A percentile compares a stretch with the other conserved stretches of the same genome.
Conservation (phyloP, 2,888 invertebrate genomes). For the Drepana falcataria region DNA sequence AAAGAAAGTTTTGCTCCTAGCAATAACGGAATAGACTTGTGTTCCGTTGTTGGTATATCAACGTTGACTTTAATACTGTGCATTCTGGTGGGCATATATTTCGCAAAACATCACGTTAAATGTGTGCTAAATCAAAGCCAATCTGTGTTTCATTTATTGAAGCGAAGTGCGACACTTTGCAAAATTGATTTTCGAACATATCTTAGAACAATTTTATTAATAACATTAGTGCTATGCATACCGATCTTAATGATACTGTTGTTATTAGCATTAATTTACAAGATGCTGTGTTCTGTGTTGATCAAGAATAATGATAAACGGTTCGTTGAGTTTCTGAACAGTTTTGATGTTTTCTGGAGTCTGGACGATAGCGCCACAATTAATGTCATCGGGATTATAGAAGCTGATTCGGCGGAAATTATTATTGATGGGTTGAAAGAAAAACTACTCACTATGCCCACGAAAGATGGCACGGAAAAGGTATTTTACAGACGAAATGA, state of each 20-base stretch:
- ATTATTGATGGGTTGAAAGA: constrained; percentile 35
- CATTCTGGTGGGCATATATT: neutral
- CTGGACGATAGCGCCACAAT: constrained; percentile 67
- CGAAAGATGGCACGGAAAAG: constrained; percentile 40
- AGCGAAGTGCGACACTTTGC: neutral
- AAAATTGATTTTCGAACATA: constrained; percentile 13
- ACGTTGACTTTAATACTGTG: constrained; percentile 9
- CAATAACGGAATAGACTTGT: constrained; percentile 20
- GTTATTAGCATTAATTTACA: constrained; percentile 33
- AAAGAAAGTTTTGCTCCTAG: constrained; percentile 8
- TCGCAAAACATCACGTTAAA: neutral
- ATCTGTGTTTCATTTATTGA: neutral
- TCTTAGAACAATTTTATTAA: constrained; percentile 18
- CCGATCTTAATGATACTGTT: constrained; percentile 31
- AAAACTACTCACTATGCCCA: constrained; percentile 29
- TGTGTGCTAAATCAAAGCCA: too few relatives aligned
- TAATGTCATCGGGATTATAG: constrained; percentile 66
- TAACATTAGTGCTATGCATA: constrained; percentile 23
- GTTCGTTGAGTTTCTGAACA: constrained; percentile 67
- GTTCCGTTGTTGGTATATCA: constrained; percentile 30
- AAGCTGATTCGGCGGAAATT: constrained; percentile 38
- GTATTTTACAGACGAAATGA: constrained; percentile 60
- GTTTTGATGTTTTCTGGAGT: constrained; percentile 76
- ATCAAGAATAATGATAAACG: constrained; percentile 41
- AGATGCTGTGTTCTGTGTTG: constrained; percentile 37